Conservation (phyloP, 2,888 invertebrate species). For the Lacanobia oleracea region DNA sequence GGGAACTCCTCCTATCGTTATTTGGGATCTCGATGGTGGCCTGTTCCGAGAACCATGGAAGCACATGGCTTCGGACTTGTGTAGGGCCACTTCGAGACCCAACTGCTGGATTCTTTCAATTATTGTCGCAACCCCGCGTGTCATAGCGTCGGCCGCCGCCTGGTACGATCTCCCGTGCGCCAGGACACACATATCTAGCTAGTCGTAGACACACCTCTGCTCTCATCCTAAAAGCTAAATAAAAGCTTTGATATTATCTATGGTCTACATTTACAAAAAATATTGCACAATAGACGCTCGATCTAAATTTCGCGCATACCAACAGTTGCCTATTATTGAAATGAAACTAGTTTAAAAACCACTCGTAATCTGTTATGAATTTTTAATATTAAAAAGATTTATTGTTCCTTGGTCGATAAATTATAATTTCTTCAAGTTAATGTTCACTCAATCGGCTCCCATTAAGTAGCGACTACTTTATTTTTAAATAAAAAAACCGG, state of each 20-base stretch:
- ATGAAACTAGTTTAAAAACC: conserved; percentile 57
- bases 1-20: too few relatives aligned
- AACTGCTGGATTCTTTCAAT: too few relatives aligned
- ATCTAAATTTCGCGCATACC: conserved; percentile 38
- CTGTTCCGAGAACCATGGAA: too few relatives aligned
- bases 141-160: too few relatives aligned
- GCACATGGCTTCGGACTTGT: too few relatives aligned
- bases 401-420: conserved; percentile 63
- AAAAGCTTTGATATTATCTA: neutral
- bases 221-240: neutral
- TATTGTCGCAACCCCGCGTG: too few relatives aligned
- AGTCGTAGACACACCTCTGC: neutral
- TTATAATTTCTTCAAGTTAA: conserved; percentile 67
- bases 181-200: too few relatives aligned
- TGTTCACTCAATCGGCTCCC: conserved; percentile 63
- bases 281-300: conserved; percentile 45
- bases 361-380: conserved; percentile 58
- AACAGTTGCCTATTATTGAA: conserved; percentile 44
- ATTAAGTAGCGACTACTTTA: conserved; percentile 67
- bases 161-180: too few relatives aligned
- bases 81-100: too few relatives aligned
- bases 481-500: conserved; percentile 61
- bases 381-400: conserved; percentile 65
- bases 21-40: too few relatives aligned
- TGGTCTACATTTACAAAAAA: neutral